These are phyloP conservation scores for Salticus scenicus DNA, from an alignment of 2,888 invertebrate species.

Conservation along the genomic window DNA sequence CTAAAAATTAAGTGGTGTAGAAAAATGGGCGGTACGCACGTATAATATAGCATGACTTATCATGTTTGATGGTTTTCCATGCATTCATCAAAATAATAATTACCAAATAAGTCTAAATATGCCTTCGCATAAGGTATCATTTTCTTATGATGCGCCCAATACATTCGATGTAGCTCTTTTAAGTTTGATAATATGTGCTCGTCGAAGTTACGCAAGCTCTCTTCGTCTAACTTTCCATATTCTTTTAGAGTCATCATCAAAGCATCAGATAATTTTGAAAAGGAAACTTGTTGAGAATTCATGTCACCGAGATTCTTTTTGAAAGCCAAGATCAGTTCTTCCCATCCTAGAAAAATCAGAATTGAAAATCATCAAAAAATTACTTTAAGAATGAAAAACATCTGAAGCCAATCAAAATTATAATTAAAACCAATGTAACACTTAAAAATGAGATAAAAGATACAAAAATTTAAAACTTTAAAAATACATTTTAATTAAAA, in stretches of 20 bases:
- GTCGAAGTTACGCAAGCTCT: slow-evolving; percentile 23
- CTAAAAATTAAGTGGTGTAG: too few relatives aligned
- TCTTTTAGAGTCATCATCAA: neutral
- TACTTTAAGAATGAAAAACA: too few relatives aligned
- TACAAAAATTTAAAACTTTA: too few relatives aligned
- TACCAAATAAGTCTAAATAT: slow-evolving; percentile 57
- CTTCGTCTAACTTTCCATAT: neutral
- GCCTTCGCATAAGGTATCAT: slow-evolving; percentile 17
- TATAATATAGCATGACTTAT: too few relatives aligned
- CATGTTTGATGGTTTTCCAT: too few relatives aligned
- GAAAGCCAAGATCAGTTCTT: slow-evolving; percentile 21
- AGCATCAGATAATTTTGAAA: neutral
- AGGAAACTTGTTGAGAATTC: neutral
- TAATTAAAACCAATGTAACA: too few relatives aligned
- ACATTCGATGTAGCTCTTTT: slow-evolving; percentile 28
- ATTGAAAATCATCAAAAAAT: neutral
- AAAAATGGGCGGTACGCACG: too few relatives aligned
- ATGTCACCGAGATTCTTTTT: slow-evolving; percentile 20
- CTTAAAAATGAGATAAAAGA: too few relatives aligned
- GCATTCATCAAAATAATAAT: neutral
- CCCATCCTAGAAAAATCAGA: slow-evolving; percentile 31
- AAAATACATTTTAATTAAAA: too few relatives aligned
- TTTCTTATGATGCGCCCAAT: slow-evolving; percentile 14
- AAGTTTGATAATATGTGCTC: slow-evolving; percentile 31
- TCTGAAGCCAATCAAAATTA: neutral